Base-by-base conservation (phyloP, 1,140 invertebrate species). In the Lordiphosa mommai region DNA sequence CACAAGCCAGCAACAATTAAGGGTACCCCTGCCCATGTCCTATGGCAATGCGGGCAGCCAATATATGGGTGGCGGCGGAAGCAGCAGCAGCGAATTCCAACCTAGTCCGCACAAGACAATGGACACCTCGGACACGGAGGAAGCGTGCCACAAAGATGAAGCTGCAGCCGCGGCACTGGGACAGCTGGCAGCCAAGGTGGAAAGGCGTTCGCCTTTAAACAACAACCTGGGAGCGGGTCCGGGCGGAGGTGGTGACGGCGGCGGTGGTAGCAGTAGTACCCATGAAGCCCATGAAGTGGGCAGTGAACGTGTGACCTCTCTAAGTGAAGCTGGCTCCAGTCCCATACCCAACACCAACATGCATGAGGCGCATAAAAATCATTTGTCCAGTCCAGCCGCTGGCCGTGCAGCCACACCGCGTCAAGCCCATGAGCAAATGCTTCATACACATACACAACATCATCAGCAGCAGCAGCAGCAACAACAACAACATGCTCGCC, bases 281-380 rank as follows among this genome's bases (percentile, higher is more conserved):
- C 56, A 47, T 4, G 34, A 72, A 2, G 46, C 41, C 10, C 61
- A 63, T 17, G 55, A 61, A 36, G 12, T 34, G 9, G 32, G 56
- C 43, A 43, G 58, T 23, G 59, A 68, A 32, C 23, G 48, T 2
- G 29, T 16, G 17, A 38, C 32, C 27, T 8, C 77, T 0, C 8
- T 65, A 3, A 84, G 84, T 10, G 86, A 88, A 27, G 61, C 74
- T n/a, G 79, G 86, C 16, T 87, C 86, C 16, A 88, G 86, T 76
- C 86, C 86, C 49, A 86, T 88, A 68, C 86, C 86, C 37, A 88
- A 88, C 36, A 86, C 85, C 30, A 87, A 85, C 4, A 87, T 76
- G 63, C 80, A 74, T 36, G 86, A 88, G 67, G 77, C 77, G 61
- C 86, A 88, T 64, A 84, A 86, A 59, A 86, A 84, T 48, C 86